Evolutionary conservation across 1,140 invertebrate species (phyloP), one percentile per base, ranked within the genome.

Genomic region (Linepithema humile): DNA sequence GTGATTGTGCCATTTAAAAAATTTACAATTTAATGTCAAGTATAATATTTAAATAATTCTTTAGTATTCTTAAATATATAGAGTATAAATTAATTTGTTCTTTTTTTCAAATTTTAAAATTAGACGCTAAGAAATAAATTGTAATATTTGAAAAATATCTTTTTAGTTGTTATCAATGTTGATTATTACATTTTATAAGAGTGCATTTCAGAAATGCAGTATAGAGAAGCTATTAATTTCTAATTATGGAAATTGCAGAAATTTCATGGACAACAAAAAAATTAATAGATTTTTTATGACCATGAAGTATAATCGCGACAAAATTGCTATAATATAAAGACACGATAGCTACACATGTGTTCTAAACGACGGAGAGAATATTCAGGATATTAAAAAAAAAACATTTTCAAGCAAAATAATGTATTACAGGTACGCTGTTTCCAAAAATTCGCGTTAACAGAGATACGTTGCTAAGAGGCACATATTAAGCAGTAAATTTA

Each of bases 401-500:
- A n/a, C 10, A 43, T 64, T 75, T 53, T 64, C 40, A 7, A 29
- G 40, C 29, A 62, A 75, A 48, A 45, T 57, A 15, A 72, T 55
- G 20, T 26, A 40, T 60, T n/a, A 45, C 12, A 45, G 10, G 15
- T 45, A 20, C n/a, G 43, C 12, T 45, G n/a, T 50, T 17, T 72
- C 23, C 6, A 15, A 10, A 69, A 48, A 45, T 57, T 20, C 32
- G 9, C 15, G 9, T 74, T 60, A 74, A 60, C 9, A 73, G 12
- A 17, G 35, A 73, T 29, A 29, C 35, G 40, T 35, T 73, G 50
- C 26, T 75, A 60, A 45, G 38, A 45, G 38, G 38, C 72, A 62
- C 38, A 10, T 75, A 73, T 73, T 73, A 57, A 75, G 55, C 53
- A 40, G 35, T 62, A 62, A 45, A 62, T 75, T 75, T 62, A 43